These are phyloP conservation scores for Crocodylus rhombifer DNA, from an alignment of 2,797 vertebrate species.

Conservation along the genomic window DNA sequence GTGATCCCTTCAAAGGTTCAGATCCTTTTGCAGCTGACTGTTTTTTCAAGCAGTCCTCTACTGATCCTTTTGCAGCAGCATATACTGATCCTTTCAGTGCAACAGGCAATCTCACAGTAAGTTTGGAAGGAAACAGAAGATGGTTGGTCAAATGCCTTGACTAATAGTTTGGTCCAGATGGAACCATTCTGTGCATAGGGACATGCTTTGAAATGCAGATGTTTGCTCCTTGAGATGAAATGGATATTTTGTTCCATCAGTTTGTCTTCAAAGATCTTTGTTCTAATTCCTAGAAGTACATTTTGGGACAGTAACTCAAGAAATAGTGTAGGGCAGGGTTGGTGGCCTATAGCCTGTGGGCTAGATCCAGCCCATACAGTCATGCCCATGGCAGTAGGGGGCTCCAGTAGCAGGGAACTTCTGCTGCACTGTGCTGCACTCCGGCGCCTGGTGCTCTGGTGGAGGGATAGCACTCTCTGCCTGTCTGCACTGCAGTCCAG, in stretches of 20 bases:
- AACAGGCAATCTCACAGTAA: conserved; percentile 76
- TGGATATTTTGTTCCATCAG: not conserved
- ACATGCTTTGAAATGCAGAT: not conserved
- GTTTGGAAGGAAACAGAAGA: conserved; percentile 7
- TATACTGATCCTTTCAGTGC: conserved; percentile 87
- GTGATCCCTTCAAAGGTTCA: conserved; percentile 96
- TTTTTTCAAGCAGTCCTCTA: conserved; percentile 90
- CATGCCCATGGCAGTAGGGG: no score
- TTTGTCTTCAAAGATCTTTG: not conserved
- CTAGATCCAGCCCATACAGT: no score
- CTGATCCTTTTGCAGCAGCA: conserved; percentile 83
- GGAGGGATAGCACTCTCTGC: no score
- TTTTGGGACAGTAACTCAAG: no score
- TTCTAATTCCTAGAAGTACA: conserved; percentile 8
- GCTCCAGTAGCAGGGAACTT: no score
- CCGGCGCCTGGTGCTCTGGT: no score
- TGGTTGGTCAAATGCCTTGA: not conserved
- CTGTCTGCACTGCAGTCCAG: no score
- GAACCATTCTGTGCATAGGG: not conserved
- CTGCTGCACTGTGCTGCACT: no score
- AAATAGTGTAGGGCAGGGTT: no score
- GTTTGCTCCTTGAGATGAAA: not conserved
- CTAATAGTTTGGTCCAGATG: not conserved
- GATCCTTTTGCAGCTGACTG: conserved; percentile 95
- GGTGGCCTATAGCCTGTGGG: no score